phyloP scores from a whole-genome alignment of 2,797 vertebrate species.

The Malurus splendens region DNA sequence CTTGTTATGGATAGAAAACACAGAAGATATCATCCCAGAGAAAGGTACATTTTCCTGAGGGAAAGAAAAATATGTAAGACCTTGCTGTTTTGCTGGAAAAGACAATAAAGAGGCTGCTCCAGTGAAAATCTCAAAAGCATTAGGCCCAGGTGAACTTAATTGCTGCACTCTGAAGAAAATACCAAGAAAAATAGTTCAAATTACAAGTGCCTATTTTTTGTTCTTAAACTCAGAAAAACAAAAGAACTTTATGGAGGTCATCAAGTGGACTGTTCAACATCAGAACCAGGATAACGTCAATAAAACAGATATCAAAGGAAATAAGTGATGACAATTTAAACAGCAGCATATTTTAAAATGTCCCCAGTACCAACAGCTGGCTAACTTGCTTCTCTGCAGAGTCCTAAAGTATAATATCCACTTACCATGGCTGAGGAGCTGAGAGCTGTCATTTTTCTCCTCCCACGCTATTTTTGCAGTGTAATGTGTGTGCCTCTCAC shows the following conservation, averaged over 20 bases:
- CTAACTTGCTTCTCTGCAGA: neutral
- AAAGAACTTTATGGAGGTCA: neutral
- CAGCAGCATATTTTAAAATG: neutral
- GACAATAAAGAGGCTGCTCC: neutral
- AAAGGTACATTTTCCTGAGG: neutral
- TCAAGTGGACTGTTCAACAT: neutral
- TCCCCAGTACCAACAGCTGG: neutral
- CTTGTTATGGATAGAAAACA: neutral
- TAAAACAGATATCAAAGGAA: neutral
- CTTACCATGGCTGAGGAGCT: neutral
- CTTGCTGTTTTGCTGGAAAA: neutral
- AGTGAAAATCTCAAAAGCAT: neutral
- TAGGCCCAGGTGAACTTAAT: neutral
- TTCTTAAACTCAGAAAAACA: neutral
- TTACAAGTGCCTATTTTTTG: neutral
- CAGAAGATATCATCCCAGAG: neutral
- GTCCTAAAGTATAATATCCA: neutral
- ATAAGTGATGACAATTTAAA: neutral
- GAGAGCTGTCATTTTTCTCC: neutral
- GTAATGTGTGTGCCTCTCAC: neutral
- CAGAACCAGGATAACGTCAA: fast-evolving
- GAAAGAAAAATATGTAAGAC: neutral
- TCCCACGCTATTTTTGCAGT: neutral
- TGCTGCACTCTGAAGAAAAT: neutral
- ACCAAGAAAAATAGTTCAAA: neutral